Evolutionary conservation across 2,113 vertebrate genomes (phyloP).

Genomic region (Megaceryle maxima): DNA sequence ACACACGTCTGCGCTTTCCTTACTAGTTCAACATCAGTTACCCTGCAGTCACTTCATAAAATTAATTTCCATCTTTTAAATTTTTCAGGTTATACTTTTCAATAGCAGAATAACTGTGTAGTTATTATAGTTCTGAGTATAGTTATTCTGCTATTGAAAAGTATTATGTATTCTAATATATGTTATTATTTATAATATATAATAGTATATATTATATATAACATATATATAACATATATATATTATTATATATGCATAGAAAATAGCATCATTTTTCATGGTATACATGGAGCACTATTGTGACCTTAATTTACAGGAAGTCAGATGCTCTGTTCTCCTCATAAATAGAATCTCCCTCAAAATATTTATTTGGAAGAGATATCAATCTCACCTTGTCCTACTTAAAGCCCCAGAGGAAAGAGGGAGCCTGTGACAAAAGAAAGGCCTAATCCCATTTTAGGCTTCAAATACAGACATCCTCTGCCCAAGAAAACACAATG

Average conservation of each 20-base stretch:
- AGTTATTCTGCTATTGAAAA: too few relatives aligned
- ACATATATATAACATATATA: too few relatives aligned
- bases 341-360: background rate
- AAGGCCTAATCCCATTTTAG: background rate
- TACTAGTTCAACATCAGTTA: background rate
- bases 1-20: rapidly evolving
- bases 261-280: background rate
- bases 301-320: background rate
- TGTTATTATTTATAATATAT: too few relatives aligned
- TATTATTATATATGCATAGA: background rate
- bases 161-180: too few relatives aligned
- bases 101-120: background rate
- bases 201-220: too few relatives aligned
- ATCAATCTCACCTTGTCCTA: background rate
- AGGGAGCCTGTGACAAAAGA: background rate
- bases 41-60: background rate
- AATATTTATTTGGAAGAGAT: background rate
- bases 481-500: background rate
- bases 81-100: background rate
- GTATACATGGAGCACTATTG: rapidly evolving
- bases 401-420: background rate
- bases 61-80: background rate
- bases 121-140: too few relatives aligned
- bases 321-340: background rate
- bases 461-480: background rate